phyloP scores from a whole-genome alignment of 2,113 vertebrate genomes.

The Dissostichus mawsoni region DNA sequence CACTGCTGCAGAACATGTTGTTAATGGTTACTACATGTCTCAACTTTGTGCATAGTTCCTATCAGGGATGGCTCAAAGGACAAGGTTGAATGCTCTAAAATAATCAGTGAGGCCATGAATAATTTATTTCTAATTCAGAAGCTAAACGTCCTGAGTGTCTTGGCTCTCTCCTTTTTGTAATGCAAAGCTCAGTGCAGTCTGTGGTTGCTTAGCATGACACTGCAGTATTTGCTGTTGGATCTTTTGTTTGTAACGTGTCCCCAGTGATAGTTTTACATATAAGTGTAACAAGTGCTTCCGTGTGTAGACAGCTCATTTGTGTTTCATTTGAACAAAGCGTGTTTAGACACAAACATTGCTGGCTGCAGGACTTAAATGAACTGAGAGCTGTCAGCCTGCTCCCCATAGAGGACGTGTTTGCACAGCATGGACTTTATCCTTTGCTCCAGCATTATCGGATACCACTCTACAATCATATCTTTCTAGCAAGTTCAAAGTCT shows the following conservation, averaged over 20 bases:
- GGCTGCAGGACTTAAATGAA: background rate
- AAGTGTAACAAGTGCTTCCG: background rate
- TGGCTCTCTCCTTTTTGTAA: constrained; percentile 17
- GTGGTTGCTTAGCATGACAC: constrained; percentile 34
- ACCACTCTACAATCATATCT: background rate
- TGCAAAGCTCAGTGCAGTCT: constrained; percentile 4
- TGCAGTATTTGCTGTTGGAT: constrained; percentile 6
- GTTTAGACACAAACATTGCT: constrained; percentile 1
- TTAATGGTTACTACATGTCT: background rate
- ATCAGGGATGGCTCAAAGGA: constrained; percentile 18
- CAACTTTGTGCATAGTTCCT: background rate
- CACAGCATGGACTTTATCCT: constrained; percentile 52
- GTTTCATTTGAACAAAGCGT: background rate
- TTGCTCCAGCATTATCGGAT: constrained; percentile 41
- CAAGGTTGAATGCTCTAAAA: constrained; percentile 11
- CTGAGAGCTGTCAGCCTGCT: background rate
- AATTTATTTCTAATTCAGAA: constrained; percentile 3
- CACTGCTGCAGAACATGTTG: background rate
- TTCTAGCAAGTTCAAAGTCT: constrained; percentile 30
- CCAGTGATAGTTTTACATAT: background rate
- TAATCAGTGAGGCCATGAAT: constrained; percentile 19
- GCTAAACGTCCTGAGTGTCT: background rate
- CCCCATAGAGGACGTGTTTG: constrained; percentile 16
- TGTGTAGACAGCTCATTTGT: background rate
- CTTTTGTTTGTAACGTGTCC: background rate